Evolutionary conservation across 2,888 invertebrate genomes (phyloP).

Genomic region (Hypolimnas misippus): DNA sequence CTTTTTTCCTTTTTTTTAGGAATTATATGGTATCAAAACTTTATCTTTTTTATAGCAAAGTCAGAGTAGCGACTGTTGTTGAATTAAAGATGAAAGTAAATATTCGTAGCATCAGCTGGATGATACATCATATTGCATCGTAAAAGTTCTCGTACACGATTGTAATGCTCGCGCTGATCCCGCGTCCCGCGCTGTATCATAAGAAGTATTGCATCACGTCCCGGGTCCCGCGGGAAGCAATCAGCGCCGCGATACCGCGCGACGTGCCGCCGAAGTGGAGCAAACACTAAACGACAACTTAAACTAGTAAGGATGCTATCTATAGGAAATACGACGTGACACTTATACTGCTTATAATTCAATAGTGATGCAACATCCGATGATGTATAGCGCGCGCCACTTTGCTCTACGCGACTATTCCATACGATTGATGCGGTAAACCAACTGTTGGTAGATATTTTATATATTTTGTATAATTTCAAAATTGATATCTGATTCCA

Average conservation of each 20-base stretch:
- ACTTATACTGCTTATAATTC: background rate
- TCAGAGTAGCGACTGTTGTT: too few relatives aligned
- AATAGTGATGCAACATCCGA: background rate
- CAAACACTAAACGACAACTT: constrained; percentile 27
- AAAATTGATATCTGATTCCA: too few relatives aligned
- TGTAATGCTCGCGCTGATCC: background rate
- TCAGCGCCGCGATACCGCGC: constrained; percentile 28
- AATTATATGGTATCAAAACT: too few relatives aligned
- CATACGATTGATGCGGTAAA: background rate
- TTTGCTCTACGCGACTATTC: background rate
- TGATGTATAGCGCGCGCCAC: too few relatives aligned
- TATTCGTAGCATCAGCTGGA: too few relatives aligned
- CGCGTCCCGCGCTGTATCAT: constrained; percentile 1
- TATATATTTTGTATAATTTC: too few relatives aligned
- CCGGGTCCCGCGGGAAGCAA: constrained; percentile 39
- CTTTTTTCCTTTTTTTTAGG: too few relatives aligned
- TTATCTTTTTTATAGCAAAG: too few relatives aligned
- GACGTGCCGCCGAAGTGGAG: constrained; percentile 17
- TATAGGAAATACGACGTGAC: background rate
- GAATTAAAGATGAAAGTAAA: too few relatives aligned
- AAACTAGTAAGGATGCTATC: constrained; percentile 18
- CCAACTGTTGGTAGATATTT: too few relatives aligned
- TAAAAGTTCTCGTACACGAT: background rate
- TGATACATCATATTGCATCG: background rate
- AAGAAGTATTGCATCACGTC: constrained; percentile 26